Base-by-base conservation (phyloP, 2,888 invertebrate species). In the Ennomos erosarius region DNA sequence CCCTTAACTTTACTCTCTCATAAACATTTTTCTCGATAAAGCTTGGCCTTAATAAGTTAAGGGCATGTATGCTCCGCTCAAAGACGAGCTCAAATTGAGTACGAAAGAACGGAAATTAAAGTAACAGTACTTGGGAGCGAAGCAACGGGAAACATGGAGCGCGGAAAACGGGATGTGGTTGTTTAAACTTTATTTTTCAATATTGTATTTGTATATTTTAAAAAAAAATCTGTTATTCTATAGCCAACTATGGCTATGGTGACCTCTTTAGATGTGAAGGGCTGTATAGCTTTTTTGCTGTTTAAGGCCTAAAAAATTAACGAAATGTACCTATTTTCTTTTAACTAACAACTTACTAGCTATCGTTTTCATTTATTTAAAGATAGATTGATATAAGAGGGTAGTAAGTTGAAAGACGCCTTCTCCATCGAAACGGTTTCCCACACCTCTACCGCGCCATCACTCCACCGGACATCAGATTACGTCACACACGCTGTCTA, bases 41-140 rank as follows among this genome's bases (percentile, higher is more conserved):
- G 48, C 48, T 8, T 65, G 54, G 38, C 68, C 62, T 70, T 75
- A 75, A 75, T 76, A 74, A 68, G 48, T 64, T 57, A 70, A 72
- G 73, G 70, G 59, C 68, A 73, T 64, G 64, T 57, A 61, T 48
- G 60, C 50, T 49, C 52, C 49, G 60, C 48, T 62, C 65, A 63
- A 66, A 75, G 63, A 57, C 46, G 52, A 48, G 59, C 67, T 55
- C 64, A 80, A 82, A 82, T 82, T 80, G 78, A 81, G 74, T 79
- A 69, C 69, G 69, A 76, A 78, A 77, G 76, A 84, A 80, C 87
- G 88, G 87, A 87, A 87, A 88, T 88, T 85, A 85, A 84, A 81
- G 79, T 75, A 75, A 77, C 46, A 39, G 61, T 56, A 59, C 57
- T 62, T 58, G 49, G 53, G 63, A 59, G 46, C 47, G 62, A 44